Conservation (phyloP, 2,888 invertebrate species). For the Rapana venosa region DNA sequence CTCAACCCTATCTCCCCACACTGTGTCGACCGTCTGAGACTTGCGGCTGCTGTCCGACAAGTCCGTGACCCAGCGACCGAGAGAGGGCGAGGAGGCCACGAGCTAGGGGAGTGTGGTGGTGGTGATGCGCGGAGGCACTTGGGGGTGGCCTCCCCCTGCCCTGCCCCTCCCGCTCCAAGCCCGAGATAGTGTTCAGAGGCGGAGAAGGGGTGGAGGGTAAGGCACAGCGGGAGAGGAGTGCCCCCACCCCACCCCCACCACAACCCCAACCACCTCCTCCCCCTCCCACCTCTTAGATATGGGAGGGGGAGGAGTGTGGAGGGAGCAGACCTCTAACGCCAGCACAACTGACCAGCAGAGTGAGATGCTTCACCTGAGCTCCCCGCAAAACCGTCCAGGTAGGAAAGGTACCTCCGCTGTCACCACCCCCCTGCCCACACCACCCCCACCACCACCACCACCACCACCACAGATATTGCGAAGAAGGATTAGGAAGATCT, state of each 20-base stretch:
- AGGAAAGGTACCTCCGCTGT: not conserved
- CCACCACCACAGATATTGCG: not conserved
- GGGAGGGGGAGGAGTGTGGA: slow-evolving; percentile 28
- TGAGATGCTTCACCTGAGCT: not conserved
- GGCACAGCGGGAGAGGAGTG: not conserved
- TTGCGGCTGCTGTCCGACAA: slow-evolving; percentile 36
- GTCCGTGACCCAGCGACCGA: slow-evolving; percentile 44
- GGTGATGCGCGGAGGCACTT: slow-evolving; percentile 40
- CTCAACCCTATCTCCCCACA: too few species aligned
- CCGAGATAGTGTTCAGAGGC: not conserved
- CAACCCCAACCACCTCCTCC: slow-evolving; percentile 28
- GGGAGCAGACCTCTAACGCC: not conserved
- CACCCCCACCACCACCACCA: too few species aligned
- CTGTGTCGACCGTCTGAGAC: slow-evolving; percentile 42
- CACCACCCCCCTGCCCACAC: not conserved
- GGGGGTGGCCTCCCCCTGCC: not conserved
- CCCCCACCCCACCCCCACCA: too few species aligned
- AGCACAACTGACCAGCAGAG: not conserved
- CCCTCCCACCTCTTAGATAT: slow-evolving; percentile 41
- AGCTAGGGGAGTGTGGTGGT: slow-evolving; percentile 43
- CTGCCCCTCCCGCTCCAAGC: not conserved
- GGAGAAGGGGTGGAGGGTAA: not conserved
- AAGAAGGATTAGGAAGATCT: slow-evolving; percentile 1
- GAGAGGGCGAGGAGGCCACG: slow-evolving; percentile 45
- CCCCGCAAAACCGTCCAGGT: not conserved